phyloP scores from a whole-genome alignment of 35 echinoderm and acorn worm species.

The Apostichopus japonicus region DNA sequence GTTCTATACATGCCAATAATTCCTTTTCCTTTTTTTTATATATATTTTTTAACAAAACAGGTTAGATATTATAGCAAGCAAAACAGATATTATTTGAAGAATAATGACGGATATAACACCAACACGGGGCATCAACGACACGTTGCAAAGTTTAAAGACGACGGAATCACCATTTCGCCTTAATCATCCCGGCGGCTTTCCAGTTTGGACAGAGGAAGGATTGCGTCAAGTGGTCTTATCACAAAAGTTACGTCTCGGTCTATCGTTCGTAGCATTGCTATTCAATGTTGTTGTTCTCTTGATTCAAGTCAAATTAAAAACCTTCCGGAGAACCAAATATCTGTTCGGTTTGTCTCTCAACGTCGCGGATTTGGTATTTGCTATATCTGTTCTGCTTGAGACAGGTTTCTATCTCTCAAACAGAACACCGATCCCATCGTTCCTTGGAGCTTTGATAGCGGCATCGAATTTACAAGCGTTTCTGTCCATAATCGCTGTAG shows the following conservation, averaged over 20 bases:
- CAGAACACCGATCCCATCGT: background rate
- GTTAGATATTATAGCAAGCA: too few relatives aligned
- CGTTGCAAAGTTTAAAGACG: background rate
- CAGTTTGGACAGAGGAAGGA: background rate
- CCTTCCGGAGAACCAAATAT: conserved; percentile 3
- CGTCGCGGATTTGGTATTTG: background rate
- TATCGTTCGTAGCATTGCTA: background rate
- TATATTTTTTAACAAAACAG: too few relatives aligned
- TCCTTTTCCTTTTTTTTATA: too few relatives aligned
- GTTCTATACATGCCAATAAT: too few relatives aligned
- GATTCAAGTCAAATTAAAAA: conserved; percentile 19
- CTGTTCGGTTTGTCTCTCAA: conserved; percentile 16
- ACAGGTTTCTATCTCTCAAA: background rate
- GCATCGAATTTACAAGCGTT: background rate
- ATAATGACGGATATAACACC: too few relatives aligned
- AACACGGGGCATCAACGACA: too few relatives aligned
- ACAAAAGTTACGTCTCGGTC: background rate
- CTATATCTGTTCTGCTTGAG: background rate
- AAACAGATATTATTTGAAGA: too few relatives aligned
- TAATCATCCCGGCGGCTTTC: background rate
- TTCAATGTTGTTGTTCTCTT: background rate
- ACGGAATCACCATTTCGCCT: background rate
- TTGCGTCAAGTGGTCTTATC: background rate
- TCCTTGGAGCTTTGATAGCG: background rate
- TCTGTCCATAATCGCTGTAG: conserved; percentile 12